These are phyloP conservation scores for Scortum barcoo DNA, from an alignment of 2,113 vertebrate species.

Conservation along the genomic window DNA sequence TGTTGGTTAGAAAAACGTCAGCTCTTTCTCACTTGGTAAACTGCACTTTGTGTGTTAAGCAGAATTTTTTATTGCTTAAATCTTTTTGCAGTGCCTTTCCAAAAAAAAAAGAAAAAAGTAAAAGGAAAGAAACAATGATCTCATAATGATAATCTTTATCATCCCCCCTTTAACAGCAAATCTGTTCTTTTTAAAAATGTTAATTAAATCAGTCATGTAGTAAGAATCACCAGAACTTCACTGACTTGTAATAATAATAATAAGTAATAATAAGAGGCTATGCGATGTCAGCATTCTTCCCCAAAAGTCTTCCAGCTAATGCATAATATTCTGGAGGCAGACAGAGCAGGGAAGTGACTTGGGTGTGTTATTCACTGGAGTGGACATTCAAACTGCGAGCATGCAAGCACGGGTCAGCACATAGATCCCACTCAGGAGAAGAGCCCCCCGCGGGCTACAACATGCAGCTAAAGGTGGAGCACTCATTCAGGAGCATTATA, in stretches of 20 bases:
- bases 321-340: constrained; percentile 27
- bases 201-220: background rate
- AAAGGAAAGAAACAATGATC: too few species aligned
- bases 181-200: background rate
- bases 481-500: constrained; percentile 69
- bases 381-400: constrained; percentile 57
- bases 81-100: background rate
- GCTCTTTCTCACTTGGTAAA: background rate
- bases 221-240: background rate
- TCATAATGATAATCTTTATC: background rate
- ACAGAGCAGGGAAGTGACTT: constrained; percentile 31
- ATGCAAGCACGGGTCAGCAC: constrained; percentile 66
- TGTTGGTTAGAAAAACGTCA: background rate
- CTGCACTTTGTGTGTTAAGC: background rate
- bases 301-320: constrained; percentile 17
- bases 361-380: constrained; percentile 56
- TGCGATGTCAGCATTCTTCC: constrained; percentile 14
- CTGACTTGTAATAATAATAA: constrained; percentile 8
- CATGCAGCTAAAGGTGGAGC: constrained; percentile 74
- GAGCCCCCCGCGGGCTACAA: constrained; percentile 63
- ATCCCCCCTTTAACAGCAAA: too few species aligned
- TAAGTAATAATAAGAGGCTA: constrained; percentile 1
- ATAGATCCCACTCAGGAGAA: constrained; percentile 62
- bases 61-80: background rate
- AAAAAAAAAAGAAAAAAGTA: too few species aligned